Conservation (phyloP, 2,113 vertebrate species). For the Gallinago undulata region DNA sequence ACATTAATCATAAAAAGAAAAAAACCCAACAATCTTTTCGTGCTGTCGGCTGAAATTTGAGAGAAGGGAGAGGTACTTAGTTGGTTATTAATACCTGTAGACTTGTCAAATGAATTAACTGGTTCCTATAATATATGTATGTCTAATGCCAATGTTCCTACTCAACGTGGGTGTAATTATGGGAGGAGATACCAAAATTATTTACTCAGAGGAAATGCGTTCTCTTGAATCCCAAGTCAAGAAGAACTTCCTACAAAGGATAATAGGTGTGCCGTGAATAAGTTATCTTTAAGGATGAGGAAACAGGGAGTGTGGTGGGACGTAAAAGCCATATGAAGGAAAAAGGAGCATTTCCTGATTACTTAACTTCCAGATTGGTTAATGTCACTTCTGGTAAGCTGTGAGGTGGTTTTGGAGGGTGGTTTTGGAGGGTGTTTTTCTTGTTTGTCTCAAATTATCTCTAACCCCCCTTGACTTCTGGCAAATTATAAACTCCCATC, state of each 20-base stretch:
- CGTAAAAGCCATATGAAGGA: background rate
- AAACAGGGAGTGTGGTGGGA: conserved; percentile 26
- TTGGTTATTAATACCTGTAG: conserved; percentile 43
- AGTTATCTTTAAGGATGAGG: conserved; percentile 44
- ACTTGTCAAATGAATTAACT: conserved; percentile 37
- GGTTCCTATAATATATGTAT: conserved; percentile 43
- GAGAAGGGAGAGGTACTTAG: conserved; percentile 35
- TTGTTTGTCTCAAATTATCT: background rate
- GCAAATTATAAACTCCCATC: background rate
- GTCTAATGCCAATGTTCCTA: conserved; percentile 38
- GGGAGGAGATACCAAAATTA: conserved; percentile 59
- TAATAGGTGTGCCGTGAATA: conserved; percentile 42
- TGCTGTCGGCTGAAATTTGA: conserved; percentile 47
- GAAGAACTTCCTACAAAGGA: conserved; percentile 54
- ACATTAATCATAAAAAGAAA: conserved; percentile 22
- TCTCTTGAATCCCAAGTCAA: conserved; percentile 27
- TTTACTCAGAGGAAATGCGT: conserved; percentile 69
- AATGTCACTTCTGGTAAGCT: background rate
- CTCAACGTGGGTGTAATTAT: conserved; percentile 46
- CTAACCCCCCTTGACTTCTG: background rate
- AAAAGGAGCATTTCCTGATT: conserved; percentile 38
- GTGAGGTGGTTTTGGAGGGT: background rate
- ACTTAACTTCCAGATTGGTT: background rate
- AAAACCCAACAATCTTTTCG: background rate
- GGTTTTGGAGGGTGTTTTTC: background rate